phyloP scores from a whole-genome alignment of 2,113 vertebrate species.

The Hemiprocne comata region DNA sequence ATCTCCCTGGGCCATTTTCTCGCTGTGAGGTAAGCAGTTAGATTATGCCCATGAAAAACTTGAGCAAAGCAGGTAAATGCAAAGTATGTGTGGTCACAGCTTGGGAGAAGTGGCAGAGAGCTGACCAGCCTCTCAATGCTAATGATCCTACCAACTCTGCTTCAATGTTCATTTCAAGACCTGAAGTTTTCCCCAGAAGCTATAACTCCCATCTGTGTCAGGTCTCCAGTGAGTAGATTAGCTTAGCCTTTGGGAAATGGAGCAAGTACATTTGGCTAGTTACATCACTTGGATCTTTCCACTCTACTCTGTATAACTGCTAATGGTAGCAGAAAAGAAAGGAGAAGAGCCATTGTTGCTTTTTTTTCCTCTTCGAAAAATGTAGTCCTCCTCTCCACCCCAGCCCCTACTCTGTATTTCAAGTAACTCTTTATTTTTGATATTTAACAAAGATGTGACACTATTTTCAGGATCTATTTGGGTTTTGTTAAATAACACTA shows the following conservation, averaged over 20 bases:
- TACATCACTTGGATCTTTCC: neutral
- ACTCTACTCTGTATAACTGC: neutral
- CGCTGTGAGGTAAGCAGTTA: neutral
- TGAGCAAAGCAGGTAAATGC: neutral
- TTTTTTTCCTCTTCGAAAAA: neutral
- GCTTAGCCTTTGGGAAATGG: neutral
- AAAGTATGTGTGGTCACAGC: neutral
- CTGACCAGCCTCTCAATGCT: neutral
- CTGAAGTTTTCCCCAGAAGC: neutral
- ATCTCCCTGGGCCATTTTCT: neutral
- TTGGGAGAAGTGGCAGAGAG: neutral
- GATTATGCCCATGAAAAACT: neutral
- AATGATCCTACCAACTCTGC: neutral
- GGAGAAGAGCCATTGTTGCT: neutral
- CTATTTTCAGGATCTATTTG: neutral
- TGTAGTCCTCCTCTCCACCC: neutral
- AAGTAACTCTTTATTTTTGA: neutral
- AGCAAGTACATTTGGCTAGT: neutral
- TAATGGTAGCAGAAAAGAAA: neutral
- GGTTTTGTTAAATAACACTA: neutral
- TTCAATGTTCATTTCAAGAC: neutral
- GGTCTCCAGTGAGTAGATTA: neutral
- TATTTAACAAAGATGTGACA: neutral
- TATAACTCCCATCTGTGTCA: neutral
- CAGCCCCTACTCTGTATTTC: neutral